Evolutionary conservation across 2,888 invertebrate species (phyloP).

Genomic region (Ctenicera cuprea): DNA sequence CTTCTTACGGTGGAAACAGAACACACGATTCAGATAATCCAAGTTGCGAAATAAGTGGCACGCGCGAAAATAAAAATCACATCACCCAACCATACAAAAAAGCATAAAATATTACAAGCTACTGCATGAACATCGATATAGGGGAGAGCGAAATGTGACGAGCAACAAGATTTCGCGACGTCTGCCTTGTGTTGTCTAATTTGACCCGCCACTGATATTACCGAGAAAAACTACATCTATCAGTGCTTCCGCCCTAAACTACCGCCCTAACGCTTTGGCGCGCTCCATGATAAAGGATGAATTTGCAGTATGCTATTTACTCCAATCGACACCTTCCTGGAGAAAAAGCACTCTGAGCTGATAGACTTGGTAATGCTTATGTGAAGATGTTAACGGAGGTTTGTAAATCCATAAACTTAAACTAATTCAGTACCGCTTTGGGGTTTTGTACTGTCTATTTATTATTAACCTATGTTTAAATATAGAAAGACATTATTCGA

Average conservation of each 20-base stretch:
- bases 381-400: conserved; percentile 10
- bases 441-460: background rate
- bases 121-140: background rate
- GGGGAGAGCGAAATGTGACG: background rate
- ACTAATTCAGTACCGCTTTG: background rate
- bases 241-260: conserved; percentile 43
- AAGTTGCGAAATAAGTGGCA: conserved; percentile 11
- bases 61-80: conserved; percentile 27
- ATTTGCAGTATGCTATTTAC: conserved; percentile 37
- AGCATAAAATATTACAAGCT: background rate
- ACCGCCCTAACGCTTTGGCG: conserved; percentile 39
- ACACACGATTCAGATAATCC: conserved; percentile 23
- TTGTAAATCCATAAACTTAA: conserved; percentile 18
- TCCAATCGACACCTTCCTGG: conserved; percentile 32
- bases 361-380: conserved; percentile 23
- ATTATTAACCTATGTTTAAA: background rate
- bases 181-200: conserved; percentile 23
- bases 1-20: conserved; percentile 18
- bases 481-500: too few relatives aligned
- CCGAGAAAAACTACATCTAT: conserved; percentile 43
- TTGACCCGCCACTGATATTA: conserved; percentile 38
- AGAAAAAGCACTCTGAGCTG: conserved; percentile 13
- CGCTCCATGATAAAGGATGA: conserved; percentile 41
- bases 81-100: conserved; percentile 23
- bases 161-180: conserved; percentile 8